Evolutionary conservation across 2,113 vertebrate species (phyloP).

Genomic region (Seriola dumerili): DNA sequence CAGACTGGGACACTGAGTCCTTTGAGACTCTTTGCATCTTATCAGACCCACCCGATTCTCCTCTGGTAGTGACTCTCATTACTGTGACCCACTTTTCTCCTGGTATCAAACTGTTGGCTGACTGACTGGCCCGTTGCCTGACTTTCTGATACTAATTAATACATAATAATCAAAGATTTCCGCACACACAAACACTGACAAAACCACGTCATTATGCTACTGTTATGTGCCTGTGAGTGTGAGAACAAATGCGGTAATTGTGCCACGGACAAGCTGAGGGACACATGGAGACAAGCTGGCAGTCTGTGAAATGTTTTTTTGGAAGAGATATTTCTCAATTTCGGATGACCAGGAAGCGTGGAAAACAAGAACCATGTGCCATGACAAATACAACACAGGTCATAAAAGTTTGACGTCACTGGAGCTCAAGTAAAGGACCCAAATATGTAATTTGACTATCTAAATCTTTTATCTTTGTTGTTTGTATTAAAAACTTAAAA

Average conservation of each 20-base stretch:
- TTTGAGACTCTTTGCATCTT: constrained; percentile 53
- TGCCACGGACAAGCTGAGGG: background rate
- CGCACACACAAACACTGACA: background rate
- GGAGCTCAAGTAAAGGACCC: background rate
- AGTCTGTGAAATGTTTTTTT: background rate
- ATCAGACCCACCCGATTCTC: constrained; percentile 55
- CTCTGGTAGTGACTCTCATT: constrained; percentile 39
- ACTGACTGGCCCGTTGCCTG: constrained; percentile 17
- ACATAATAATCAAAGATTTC: constrained; percentile 16
- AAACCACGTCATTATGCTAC: background rate
- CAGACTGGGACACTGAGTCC: constrained; percentile 62
- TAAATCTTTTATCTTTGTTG: background rate
- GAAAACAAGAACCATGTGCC: background rate
- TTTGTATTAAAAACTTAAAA: too few species aligned
- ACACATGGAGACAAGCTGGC: background rate
- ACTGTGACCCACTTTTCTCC: constrained; percentile 64
- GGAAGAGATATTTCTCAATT: background rate
- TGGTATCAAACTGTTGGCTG: constrained; percentile 44
- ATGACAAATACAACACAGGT: background rate
- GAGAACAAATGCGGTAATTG: background rate
- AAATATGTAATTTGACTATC: background rate
- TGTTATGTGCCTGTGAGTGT: background rate
- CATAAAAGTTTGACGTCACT: background rate
- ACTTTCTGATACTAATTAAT: constrained; percentile 5
- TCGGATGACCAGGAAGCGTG: background rate